These are phyloP conservation scores for Lamproptera curius DNA, from an alignment of 2,888 invertebrate genomes.

Conservation along the genomic window DNA sequence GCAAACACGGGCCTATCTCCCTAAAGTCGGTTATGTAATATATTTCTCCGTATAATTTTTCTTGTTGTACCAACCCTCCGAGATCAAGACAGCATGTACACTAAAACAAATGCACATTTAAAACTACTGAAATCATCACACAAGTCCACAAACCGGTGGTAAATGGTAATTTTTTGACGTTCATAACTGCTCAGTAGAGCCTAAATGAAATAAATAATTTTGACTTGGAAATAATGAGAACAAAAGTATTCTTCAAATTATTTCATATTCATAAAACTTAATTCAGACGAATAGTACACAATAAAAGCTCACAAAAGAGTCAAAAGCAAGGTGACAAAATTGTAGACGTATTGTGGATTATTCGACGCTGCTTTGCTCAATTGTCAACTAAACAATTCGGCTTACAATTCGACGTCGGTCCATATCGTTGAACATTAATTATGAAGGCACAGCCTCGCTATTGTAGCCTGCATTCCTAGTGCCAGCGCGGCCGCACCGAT, in stretches of 20 bases:
- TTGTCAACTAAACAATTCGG: background rate
- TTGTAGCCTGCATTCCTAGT: constrained; percentile 2
- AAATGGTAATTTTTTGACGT: no score
- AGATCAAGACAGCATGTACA: no score
- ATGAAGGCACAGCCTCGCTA: background rate
- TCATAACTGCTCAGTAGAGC: no score
- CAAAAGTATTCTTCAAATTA: background rate
- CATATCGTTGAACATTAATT: constrained; percentile 4
- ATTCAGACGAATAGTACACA: background rate
- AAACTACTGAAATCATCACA: background rate
- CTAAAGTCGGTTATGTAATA: no score
- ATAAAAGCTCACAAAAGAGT: background rate
- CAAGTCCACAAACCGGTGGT: no score
- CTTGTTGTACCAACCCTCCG: no score
- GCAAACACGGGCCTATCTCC: no score
- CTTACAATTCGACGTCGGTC: background rate
- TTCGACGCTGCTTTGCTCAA: background rate
- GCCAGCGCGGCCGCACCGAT: constrained; percentile 4
- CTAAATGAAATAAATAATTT: background rate
- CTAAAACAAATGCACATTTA: background rate
- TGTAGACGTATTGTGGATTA: background rate
- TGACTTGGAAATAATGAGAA: background rate
- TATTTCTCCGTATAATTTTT: no score
- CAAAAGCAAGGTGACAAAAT: no score
- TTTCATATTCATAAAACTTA: background rate